phyloP scores from a whole-genome alignment of 2,797 vertebrate species.

The Enteromius treurensis region DNA sequence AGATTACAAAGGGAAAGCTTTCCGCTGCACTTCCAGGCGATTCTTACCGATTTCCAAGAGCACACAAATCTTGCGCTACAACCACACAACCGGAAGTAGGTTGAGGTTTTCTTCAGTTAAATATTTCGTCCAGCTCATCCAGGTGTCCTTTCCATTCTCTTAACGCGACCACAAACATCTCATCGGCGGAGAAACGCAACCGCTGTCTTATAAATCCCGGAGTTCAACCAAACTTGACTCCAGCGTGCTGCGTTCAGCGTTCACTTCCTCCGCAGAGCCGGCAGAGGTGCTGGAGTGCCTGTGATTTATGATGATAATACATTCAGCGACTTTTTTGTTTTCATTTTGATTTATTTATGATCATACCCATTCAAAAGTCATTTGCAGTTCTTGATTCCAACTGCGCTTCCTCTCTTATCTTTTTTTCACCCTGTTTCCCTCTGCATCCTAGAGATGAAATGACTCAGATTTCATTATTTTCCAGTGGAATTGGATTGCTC shows the following conservation, averaged over 20 bases:
- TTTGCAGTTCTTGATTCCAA: background rate
- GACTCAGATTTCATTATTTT: background rate
- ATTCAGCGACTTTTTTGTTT: background rate
- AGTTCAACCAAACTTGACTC: conserved; percentile 58
- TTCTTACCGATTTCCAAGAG: conserved; percentile 44
- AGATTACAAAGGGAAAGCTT: background rate
- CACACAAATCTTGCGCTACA: background rate
- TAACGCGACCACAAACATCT: conserved; percentile 38
- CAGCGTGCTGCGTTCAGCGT: background rate
- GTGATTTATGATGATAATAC: background rate
- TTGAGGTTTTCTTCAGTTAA: conserved; percentile 2
- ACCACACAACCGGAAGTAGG: conserved; percentile 47
- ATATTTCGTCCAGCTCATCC: conserved; percentile 8
- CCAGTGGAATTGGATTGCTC: background rate
- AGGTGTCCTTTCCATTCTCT: conserved; percentile 7
- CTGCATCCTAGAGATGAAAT: background rate
- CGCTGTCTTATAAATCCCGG: background rate
- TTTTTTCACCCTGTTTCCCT: background rate
- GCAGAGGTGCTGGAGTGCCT: conserved; percentile 21
- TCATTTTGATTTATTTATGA: background rate
- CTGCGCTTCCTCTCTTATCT: background rate
- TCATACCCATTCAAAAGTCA: background rate
- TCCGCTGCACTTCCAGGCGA: background rate
- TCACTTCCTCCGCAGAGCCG: conserved; percentile 30
- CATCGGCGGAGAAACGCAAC: background rate